phyloP scores from a whole-genome alignment of 2,888 invertebrate genomes.

The Nymphalis urticae region DNA sequence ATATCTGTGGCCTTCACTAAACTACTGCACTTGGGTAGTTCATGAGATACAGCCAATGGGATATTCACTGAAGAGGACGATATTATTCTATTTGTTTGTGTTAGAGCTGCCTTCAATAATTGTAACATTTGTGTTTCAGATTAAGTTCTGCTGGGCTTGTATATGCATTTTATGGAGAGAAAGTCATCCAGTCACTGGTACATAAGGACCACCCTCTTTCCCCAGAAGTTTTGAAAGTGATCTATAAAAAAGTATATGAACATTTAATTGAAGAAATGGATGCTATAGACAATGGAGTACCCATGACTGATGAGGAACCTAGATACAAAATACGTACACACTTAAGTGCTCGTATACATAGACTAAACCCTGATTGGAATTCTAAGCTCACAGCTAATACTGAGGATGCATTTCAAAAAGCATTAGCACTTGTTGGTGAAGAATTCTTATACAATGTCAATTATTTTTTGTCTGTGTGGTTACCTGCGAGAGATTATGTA shows the following conservation, averaged over 20 bases:
- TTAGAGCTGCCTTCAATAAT: neutral
- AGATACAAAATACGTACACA: slow-evolving; percentile 90
- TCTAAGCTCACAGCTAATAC: slow-evolving; percentile 73
- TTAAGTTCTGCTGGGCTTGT: slow-evolving; percentile 97
- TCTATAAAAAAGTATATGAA: slow-evolving; percentile 90
- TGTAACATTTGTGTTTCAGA: slow-evolving; percentile 70
- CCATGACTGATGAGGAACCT: slow-evolving; percentile 87
- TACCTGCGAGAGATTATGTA: slow-evolving; percentile 92
- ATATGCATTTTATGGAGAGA: slow-evolving; percentile 93
- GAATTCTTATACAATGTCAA: slow-evolving; percentile 89
- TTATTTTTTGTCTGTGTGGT: slow-evolving; percentile 86
- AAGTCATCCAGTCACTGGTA: slow-evolving; percentile 84
- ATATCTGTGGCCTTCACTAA: too few species aligned
- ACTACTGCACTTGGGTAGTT: too few species aligned
- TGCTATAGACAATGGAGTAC: slow-evolving; percentile 98
- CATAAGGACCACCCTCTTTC: slow-evolving; percentile 64
- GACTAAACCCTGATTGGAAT: slow-evolving; percentile 94
- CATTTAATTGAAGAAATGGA: slow-evolving; percentile 96
- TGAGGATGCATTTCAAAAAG: slow-evolving; percentile 86
- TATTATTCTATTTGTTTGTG: neutral
- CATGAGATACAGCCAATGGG: too few species aligned
- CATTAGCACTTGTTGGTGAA: slow-evolving; percentile 87
- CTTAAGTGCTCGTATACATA: slow-evolving; percentile 87
- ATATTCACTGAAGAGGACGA: too few species aligned
- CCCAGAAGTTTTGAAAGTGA: slow-evolving; percentile 74